These are phyloP conservation scores for Ailuropoda melanoleuca DNA, from an alignment of 2,113 vertebrate species.

Conservation along the genomic window DNA sequence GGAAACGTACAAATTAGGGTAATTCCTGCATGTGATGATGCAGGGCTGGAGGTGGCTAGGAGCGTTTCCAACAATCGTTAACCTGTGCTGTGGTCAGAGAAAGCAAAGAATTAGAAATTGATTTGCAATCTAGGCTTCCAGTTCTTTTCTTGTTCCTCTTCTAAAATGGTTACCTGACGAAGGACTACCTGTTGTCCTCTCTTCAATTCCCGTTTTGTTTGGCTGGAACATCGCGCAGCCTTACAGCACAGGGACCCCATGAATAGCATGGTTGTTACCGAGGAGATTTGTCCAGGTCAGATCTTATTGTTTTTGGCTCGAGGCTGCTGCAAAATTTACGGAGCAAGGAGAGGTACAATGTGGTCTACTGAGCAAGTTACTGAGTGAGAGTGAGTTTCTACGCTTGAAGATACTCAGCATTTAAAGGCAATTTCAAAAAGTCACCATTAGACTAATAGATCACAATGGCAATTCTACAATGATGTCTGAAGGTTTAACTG, in stretches of 20 bases:
- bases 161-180: not conserved
- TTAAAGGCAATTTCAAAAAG: conserved; percentile 57
- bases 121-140: not conserved
- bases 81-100: not conserved
- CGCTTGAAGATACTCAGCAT: conserved; percentile 44
- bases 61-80: not conserved
- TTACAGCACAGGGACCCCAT: not conserved
- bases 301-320: conserved; percentile 67
- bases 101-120: not conserved
- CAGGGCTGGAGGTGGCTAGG: not conserved
- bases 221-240: not conserved
- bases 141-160: not conserved
- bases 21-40: not conserved
- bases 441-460: conserved; percentile 57
- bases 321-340: conserved; percentile 55
- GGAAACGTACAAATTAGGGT: not conserved
- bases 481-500: not conserved
- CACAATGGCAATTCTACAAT: not conserved
- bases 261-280: not conserved
- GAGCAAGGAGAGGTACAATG: conserved; percentile 52
- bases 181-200: not conserved
- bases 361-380: conserved; percentile 38
- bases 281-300: conserved; percentile 56
- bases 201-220: not conserved
- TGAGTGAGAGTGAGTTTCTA: not conserved